phyloP scores from a whole-genome alignment of 2,888 invertebrate genomes.

The Tenthredo scrophulariae region DNA sequence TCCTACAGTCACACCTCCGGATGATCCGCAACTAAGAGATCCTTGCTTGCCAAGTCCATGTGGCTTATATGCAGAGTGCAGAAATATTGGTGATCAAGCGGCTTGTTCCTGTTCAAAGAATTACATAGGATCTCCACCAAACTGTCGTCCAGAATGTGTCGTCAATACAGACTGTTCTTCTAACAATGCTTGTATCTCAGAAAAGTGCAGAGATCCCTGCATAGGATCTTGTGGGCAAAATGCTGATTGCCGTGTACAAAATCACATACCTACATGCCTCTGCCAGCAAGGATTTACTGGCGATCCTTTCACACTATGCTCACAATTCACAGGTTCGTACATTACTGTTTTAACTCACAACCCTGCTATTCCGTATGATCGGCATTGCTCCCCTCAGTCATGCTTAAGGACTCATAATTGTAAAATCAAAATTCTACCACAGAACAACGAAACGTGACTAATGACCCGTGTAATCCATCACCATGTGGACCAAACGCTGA shows the following conservation, averaged over 20 bases:
- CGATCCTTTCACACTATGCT: slow-evolving; percentile 84
- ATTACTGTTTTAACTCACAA: not conserved
- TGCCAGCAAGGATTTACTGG: slow-evolving; percentile 83
- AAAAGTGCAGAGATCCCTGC: slow-evolving; percentile 87
- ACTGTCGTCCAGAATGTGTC: slow-evolving; percentile 84
- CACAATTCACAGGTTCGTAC: slow-evolving; percentile 73
- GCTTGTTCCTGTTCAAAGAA: slow-evolving; percentile 84
- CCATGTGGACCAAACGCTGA: slow-evolving; percentile 84
- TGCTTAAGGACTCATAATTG: slow-evolving; percentile 3
- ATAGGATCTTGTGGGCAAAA: slow-evolving; percentile 86
- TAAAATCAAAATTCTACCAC: slow-evolving; percentile 13
- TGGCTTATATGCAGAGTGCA: slow-evolving; percentile 85
- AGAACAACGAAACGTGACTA: slow-evolving; percentile 74
- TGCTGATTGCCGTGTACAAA: slow-evolving; percentile 85
- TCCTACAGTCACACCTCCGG: slow-evolving; percentile 53
- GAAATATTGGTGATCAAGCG: slow-evolving; percentile 81
- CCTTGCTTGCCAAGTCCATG: slow-evolving; percentile 89
- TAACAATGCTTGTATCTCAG: slow-evolving; percentile 84
- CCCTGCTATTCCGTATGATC: slow-evolving; percentile 41
- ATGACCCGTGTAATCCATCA: slow-evolving; percentile 84
- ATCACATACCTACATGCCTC: slow-evolving; percentile 85
- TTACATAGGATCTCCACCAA: slow-evolving; percentile 86
- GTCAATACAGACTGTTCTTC: slow-evolving; percentile 84
- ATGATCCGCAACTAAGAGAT: slow-evolving; percentile 77
- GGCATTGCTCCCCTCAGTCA: slow-evolving; percentile 49